Conservation (phyloP, 2,113 vertebrate species). For the Phoxinus phoxinus region DNA sequence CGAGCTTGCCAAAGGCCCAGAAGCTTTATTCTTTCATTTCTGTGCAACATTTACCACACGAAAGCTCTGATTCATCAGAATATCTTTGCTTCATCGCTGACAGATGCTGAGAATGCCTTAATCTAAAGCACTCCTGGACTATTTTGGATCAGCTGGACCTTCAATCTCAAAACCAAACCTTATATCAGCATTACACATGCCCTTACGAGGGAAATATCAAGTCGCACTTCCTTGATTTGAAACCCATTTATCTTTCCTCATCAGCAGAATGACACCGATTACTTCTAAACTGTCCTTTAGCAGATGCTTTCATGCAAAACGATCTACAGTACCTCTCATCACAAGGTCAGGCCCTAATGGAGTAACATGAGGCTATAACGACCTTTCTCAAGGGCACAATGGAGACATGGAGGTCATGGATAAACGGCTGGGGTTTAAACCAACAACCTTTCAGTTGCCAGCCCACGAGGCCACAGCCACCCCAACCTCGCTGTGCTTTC, state of each 20-base stretch:
- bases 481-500: not conserved
- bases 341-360: not conserved
- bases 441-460: not conserved
- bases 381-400: not conserved
- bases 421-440: not conserved
- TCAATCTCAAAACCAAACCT: not conserved
- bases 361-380: not conserved
- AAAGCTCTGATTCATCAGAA: conserved; percentile 22
- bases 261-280: not conserved
- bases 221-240: not conserved
- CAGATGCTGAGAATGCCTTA: conserved; percentile 8
- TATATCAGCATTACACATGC: not conserved
- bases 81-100: not conserved
- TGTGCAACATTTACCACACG: not conserved
- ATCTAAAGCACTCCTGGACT: not conserved
- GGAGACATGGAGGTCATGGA: not conserved
- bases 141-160: not conserved
- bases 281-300: not conserved
- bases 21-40: not conserved
- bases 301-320: not conserved
- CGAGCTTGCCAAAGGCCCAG: not conserved
- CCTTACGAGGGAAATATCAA: not conserved
- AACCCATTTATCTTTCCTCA: not conserved
- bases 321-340: not conserved
- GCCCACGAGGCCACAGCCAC: not conserved